Evolutionary conservation across 2,113 vertebrate species (phyloP), one percentile per base, ranked within the genome.

Genomic region (Rallus limicola): DNA sequence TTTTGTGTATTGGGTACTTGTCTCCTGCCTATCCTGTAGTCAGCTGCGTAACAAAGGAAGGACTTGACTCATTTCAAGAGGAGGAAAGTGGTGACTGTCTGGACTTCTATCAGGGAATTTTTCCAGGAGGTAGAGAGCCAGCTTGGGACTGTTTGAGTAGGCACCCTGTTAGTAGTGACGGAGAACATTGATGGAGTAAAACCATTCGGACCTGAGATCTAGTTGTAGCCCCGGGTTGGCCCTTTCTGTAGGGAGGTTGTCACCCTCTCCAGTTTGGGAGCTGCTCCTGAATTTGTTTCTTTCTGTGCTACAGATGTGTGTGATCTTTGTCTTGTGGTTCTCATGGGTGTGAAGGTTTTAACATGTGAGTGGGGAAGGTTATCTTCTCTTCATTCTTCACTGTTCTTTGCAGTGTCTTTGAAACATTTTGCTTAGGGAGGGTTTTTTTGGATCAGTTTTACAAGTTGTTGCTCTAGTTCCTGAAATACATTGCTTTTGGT

Each of bases 71-170:
- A 3, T 82, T 91, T 81, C 60, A 63, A 40, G 79, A 77, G 40
- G 44, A 29, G 36, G 10, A 62, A 53, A 65, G 5, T 6, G 16
- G 42, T 1, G 4, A 34, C 56, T 3, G 25, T 56, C 67, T 90
- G 71, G 29, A 21, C 26, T 81, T 70, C 26, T 52, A 71, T 75
- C 64, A 34, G 52, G 28, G 72, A 58, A 10, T 58, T 82, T 88
- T 82, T 82, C 63, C 59, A 55, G 28, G 64, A 40, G 74, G n/a
- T 58, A 40, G 40, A 56, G 75, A 34, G 42, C 21, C 38, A 40
- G 38, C 28, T 25, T 0, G 0, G 71, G 38, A 14, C 56, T 52
- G 67, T 13, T 15, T 17, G 64, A 29, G 52, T 17, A 48, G 36
- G 16, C 31, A 72, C 58, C 46, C 38, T 65, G 59, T 29, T 69